Evolutionary conservation across 2,888 invertebrate genomes (phyloP), one percentile per base, ranked within the genome.

Genomic region (Ditylenchus weischeri): DNA sequence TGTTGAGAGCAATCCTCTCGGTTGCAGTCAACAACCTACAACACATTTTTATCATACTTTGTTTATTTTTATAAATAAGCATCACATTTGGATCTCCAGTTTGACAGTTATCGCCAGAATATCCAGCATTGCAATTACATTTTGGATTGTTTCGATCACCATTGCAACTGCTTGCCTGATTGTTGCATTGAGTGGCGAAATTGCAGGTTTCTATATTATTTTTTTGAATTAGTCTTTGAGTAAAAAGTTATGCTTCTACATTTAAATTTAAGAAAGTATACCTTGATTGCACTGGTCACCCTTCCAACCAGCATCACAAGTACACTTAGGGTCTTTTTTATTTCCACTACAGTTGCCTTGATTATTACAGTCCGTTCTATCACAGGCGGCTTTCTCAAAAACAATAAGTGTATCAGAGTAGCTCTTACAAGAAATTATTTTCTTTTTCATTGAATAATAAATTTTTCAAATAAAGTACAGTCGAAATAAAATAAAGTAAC

Each of bases 1-100:
- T 54, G 54, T n/a, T 54, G 23, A 54, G 54, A 54, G 54, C 54
- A 54, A 54, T 54, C 54, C 23, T 29, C 29, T 21, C 54, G 54
- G 10, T 54, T 13, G 29, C 54, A 54, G 21, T 21, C 23, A 29
- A 54, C n/a, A 8, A 11, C n/a, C 54, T 54, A 10, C 21, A 54
- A 54, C 3, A 29, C 5, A 29, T 29, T 29, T 29, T 29, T 29
- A 29, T 29, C 29, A 29, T 29, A 29, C 3, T 29, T 29, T 29
- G 2, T 29, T 29, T 29, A 5, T 29, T 29, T 4, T 29, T 29
- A 29, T 29, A 2, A n/a, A n/a, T n/a, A 29, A 29, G 29, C 29
- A 5, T 50, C 21, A 50, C 50, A 50, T 50, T 50, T 18, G 18
- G 18, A 21, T 50, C 50, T 19, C 3, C 6, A 50, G 18, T 50